Percentiles rank a stretch among this genome's conserved stretches.
phyloP scores from a whole-genome alignment of 2,113 vertebrate species.

The Cyanoramphus novaezelandiae region DNA sequence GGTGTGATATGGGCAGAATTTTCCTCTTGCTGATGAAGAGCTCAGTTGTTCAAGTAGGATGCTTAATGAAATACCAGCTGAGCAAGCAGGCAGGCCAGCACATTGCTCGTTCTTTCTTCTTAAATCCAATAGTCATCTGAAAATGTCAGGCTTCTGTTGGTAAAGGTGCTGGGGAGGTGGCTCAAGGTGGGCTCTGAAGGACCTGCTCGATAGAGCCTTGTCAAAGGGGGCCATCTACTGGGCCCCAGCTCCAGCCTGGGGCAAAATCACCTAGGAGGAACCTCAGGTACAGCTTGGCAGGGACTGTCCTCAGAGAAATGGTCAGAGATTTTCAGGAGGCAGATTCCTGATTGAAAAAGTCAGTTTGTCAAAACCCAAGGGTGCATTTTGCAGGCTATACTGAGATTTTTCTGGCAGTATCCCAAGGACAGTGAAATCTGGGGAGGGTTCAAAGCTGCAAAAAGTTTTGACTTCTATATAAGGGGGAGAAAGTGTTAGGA shows the following conservation, averaged over 20 bases:
- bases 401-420: not conserved
- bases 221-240: slow-evolving; percentile 62
- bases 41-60: not conserved
- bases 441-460: not conserved
- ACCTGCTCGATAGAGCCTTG: not conserved
- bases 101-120: not conserved
- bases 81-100: not conserved
- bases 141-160: not conserved
- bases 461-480: not conserved
- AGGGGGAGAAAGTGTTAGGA: not conserved
- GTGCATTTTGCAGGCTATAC: not conserved
- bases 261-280: not conserved
- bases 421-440: not conserved
- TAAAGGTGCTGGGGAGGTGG: not conserved
- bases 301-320: not conserved
- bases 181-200: not conserved
- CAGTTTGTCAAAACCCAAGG: not conserved
- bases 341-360: not conserved
- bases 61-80: not conserved
- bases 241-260: not conserved
- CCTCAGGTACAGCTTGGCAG: not conserved
- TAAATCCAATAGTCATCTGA: not conserved
- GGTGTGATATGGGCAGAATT: not conserved
- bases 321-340: not conserved
- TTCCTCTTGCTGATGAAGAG: not conserved